A percentile compares a stretch with the other conserved stretches of the same genome.
Conservation (phyloP, 2,113 vertebrate species). For the Spilogale gracilis region DNA sequence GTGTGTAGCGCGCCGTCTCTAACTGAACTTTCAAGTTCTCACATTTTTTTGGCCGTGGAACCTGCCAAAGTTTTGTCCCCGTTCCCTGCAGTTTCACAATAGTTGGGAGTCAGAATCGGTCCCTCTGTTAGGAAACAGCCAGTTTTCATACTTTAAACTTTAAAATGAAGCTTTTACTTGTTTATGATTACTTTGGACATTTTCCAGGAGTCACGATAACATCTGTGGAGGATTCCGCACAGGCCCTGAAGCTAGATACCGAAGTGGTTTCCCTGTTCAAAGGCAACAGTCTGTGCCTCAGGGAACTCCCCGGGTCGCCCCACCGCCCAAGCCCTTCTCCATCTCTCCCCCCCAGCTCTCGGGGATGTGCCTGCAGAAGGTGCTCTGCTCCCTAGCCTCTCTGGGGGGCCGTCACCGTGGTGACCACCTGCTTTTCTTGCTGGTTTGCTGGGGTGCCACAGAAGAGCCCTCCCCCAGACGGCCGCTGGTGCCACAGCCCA, state of each 20-base stretch:
- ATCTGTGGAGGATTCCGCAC: constrained; percentile 59
- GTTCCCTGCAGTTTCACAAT: constrained; percentile 74
- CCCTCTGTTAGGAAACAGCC: constrained; percentile 71
- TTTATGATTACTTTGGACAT: constrained; percentile 53
- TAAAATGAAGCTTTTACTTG: constrained; percentile 49
- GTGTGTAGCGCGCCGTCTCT: not conserved
- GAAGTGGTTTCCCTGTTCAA: not conserved
- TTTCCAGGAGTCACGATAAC: constrained; percentile 57
- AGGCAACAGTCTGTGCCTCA: not conserved
- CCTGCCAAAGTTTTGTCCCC: constrained; percentile 63
- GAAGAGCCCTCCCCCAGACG: not conserved
- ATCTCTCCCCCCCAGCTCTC: not conserved
- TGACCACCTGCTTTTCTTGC: not conserved
- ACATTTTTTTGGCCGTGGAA: constrained; percentile 47
- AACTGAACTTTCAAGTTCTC: constrained; percentile 19
- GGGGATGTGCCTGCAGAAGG: constrained; percentile 45
- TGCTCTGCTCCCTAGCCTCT: not conserved
- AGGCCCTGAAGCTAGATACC: not conserved
- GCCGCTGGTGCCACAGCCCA: too few species aligned
- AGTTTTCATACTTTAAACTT: constrained; percentile 72
- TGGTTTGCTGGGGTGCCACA: not conserved
- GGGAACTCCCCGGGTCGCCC: not conserved
- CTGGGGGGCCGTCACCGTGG: not conserved
- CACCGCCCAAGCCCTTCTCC: not conserved
- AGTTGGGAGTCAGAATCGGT: constrained; percentile 60